Base-by-base conservation (phyloP, 2,888 invertebrate genomes). In the Pterobdella sp. region DNA sequence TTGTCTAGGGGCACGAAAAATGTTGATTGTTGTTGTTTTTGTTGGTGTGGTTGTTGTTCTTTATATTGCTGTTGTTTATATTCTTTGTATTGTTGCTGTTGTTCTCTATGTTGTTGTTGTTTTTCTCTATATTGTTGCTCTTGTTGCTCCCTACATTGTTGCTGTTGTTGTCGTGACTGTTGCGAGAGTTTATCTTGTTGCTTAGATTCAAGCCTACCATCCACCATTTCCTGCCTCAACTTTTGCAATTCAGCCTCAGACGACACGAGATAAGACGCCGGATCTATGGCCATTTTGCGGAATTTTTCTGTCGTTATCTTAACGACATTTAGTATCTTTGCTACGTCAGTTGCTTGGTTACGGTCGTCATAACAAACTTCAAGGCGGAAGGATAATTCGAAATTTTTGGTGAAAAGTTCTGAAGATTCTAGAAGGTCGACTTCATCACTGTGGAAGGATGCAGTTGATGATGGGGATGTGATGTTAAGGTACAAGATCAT, bases 21-120 rank as follows among this genome's bases (percentile, higher is more conserved):
- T 7, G 60, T 56, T 26, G 60, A 56, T 4, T 56, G 60, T 56
- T 56, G 60, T 7, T 56, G 60, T 22, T 56, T 22, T 3, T 56
- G 60, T 4, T 56, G 60, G 3, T 56, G 60, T 3, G 4, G 60
- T 18, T 56, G 60, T 56, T 56, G 4, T 4, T 56, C 3, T 56
- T 56, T 22, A 26, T 56, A 26, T 56, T 56, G 60, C n/a, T 56
- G 60, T 4, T 56, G 60, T 3, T 56, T 56, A 56, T 56, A 26
- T 56, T 56, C n/a, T n/a, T n/a, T n/a, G 7, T 56, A 26, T 56
- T 56, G 60, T 4, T 56, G 60, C 7, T 56, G 18, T 26, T 56
- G 60, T 56, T 56, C n/a, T n/a, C n/a, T n/a, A 3, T 56, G 60
- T 56, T 56, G 60, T 3, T 56, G 60, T 56, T 56, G 60, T 56